Evolutionary conservation across 2,113 vertebrate genomes (phyloP), one percentile per base, ranked within the genome.

Genomic region (Phycodurus eques): DNA sequence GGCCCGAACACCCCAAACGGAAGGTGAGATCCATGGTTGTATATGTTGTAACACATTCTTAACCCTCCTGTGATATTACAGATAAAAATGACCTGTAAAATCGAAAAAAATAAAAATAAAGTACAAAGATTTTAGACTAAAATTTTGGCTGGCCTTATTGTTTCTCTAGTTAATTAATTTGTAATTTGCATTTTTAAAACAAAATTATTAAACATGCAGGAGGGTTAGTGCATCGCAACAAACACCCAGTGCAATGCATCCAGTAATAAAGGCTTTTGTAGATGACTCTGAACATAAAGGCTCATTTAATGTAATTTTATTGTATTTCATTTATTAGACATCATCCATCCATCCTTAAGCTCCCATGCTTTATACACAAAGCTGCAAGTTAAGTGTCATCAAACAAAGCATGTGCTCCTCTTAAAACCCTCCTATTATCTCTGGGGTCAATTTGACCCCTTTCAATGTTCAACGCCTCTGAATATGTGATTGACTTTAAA

Each of bases 1-100:
- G 87, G 80, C 88, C 87, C 71, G 88, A 89, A 68, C 88, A 86
- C 68, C 88, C 90, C 10, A 91, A 91, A 82, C 87, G 80, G 77
- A 91, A 91, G 90, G 90, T 91, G 90, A 90, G 90, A 76, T 17
- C 17, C 35, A 65, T 64, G 39, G 11, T 66, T 33, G 43, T 53
- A 33, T 44, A 39, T 62, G 33, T 59, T 39, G 33, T 17, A 17
- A 11, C 43, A 17, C 2, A 66, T 27, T 66, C 27, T 1, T 46
- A 61, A 61, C 59, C 59, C 59, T 61, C 59, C 59, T 61, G 59
- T 61, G 53, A 56, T 56, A 22, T 56, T 22, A 8, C 17, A 19
- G 49, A 7, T 20, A 17, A 53, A 53, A 53, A 47, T 49, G 46
- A 49, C 46, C 51, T 12, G 2, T 27, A 27, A 14, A 4, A 5